These are phyloP conservation scores for Drosophila paranaensis DNA, from an alignment of 2,888 invertebrate species.

Conservation along the genomic window DNA sequence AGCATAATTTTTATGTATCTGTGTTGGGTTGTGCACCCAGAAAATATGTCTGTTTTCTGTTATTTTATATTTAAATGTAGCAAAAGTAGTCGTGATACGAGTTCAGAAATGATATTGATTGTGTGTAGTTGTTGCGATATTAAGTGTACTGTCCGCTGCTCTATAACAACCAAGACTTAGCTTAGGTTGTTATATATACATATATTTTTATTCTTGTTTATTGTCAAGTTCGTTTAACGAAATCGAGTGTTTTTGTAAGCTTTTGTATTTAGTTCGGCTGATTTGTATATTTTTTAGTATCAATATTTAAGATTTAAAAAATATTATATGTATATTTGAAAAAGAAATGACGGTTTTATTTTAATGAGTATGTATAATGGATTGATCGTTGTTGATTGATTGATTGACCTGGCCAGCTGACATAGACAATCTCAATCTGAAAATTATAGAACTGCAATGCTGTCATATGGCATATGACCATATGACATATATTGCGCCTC, in stretches of 20 bases:
- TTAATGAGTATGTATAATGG: background rate
- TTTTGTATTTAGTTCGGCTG: background rate
- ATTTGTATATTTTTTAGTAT: conserved; percentile 4
- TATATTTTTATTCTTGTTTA: conserved; percentile 8
- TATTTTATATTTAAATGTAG: conserved; percentile 28
- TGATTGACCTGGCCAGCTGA: background rate
- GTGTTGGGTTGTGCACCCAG: conserved; percentile 43
- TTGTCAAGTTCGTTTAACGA: conserved; percentile 23
- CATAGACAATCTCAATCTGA: background rate
- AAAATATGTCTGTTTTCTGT: conserved; percentile 45
- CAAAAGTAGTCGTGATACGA: conserved; percentile 37
- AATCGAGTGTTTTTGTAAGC: background rate
- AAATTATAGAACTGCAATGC: background rate
- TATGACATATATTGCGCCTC: background rate
- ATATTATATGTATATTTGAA: conserved; percentile 8
- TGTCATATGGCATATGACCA: background rate
- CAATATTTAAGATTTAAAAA: background rate
- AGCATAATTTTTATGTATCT: conserved; percentile 31
- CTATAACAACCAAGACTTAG: conserved; percentile 15
- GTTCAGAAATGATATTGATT: conserved; percentile 39
- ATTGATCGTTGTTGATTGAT: background rate
- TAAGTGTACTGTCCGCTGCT: conserved; percentile 23
- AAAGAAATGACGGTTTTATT: background rate
- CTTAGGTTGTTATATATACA: conserved; percentile 25
- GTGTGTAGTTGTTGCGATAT: conserved; percentile 32